Conservation (phyloP, 2,888 invertebrate species). For the Hydraecia micacea region DNA sequence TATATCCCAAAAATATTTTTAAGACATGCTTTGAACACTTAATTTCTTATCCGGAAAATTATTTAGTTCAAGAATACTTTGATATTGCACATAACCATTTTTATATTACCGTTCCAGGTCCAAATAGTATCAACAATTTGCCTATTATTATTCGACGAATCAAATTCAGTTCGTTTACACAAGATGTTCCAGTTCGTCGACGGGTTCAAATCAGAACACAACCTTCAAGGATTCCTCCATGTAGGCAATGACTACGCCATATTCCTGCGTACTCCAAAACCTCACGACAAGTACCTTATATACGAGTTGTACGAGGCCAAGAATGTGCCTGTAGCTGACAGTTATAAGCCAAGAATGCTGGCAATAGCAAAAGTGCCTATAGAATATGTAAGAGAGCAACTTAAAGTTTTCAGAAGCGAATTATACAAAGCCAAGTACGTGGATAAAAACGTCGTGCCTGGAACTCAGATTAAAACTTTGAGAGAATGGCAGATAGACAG, state of each 20-base stretch:
- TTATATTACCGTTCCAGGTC: constrained; percentile 61
- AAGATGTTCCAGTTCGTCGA: constrained; percentile 83
- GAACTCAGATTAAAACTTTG: constrained; percentile 80
- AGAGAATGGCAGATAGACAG: constrained; percentile 85
- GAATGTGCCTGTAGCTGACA: constrained; percentile 72
- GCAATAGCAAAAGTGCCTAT: constrained; percentile 83
- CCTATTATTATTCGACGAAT: constrained; percentile 57
- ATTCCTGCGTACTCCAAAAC: constrained; percentile 76
- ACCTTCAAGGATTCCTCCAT: constrained; percentile 80
- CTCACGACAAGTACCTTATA: constrained; percentile 79
- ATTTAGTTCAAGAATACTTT: too few species aligned
- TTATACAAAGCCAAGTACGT: constrained; percentile 80
- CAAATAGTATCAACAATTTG: constrained; percentile 57
- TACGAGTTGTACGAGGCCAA: constrained; percentile 85
- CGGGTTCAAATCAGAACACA: constrained; percentile 79
- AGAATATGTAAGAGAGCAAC: constrained; percentile 81
- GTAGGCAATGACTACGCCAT: constrained; percentile 83
- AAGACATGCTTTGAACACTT: too few species aligned
- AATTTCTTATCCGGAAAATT: too few species aligned
- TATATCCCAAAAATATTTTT: background rate
- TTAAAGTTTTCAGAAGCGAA: constrained; percentile 77
- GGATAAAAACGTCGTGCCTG: constrained; percentile 79
- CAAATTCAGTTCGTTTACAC: constrained; percentile 78
- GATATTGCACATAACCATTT: background rate
- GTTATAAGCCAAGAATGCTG: constrained; percentile 76